Percentiles rank a stretch among this genome's conserved stretches.
phyloP scores from a whole-genome alignment of 2,888 invertebrate species.

The Drosophila nr. perissopoda region DNA sequence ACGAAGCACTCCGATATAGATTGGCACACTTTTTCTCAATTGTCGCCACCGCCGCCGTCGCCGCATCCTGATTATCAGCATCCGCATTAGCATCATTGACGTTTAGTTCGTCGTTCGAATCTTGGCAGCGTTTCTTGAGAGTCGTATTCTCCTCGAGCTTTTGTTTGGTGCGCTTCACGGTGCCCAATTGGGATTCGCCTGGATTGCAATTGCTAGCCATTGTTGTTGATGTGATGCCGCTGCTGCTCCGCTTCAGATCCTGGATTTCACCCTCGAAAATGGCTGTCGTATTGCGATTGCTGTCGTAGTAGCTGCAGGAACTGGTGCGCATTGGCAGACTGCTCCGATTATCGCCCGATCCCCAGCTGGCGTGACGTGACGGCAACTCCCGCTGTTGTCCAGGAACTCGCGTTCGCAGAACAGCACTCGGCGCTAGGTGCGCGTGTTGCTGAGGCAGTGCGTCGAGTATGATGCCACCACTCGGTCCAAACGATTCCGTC shows the following conservation, averaged over 20 bases:
- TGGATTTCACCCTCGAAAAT: constrained; percentile 84
- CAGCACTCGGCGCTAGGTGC: constrained; percentile 32
- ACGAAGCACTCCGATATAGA: constrained; percentile 82
- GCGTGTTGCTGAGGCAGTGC: constrained; percentile 41
- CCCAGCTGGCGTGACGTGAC: constrained; percentile 93
- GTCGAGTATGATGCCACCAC: constrained; percentile 75
- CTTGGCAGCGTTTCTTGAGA: constrained; percentile 83
- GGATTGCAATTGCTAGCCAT: constrained; percentile 58
- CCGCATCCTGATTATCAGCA: constrained; percentile 27
- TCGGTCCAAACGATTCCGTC: constrained; percentile 80
- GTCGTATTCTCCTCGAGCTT: constrained; percentile 87
- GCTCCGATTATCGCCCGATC: constrained; percentile 89
- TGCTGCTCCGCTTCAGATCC: constrained; percentile 76
- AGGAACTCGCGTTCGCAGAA: constrained; percentile 81
- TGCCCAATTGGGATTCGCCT: constrained; percentile 85
- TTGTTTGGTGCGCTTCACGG: constrained; percentile 89
- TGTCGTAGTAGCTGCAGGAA: constrained; percentile 91
- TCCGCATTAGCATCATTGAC: constrained; percentile 18
- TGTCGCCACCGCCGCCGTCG: neutral
- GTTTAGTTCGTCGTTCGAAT: constrained; percentile 56
- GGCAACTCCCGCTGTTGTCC: constrained; percentile 87
- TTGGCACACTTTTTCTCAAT: constrained; percentile 69
- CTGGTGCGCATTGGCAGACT: constrained; percentile 89
- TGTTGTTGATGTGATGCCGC: constrained; percentile 58
- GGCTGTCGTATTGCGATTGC: constrained; percentile 83